Base-by-base conservation (phyloP, 1,140 invertebrate genomes). In the Brachionus plicatilis region DNA sequence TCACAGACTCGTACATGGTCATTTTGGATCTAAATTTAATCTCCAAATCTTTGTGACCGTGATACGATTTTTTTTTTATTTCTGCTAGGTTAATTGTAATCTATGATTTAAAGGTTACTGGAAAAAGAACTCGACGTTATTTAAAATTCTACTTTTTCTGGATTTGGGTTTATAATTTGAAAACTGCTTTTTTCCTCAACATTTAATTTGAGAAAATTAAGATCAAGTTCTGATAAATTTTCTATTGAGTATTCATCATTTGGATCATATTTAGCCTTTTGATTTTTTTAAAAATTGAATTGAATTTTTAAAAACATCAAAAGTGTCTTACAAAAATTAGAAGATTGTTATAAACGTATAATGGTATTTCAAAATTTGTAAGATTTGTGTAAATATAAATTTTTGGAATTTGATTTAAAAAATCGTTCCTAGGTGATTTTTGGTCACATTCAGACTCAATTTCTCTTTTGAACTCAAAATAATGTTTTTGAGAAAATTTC, bases 351-450 rank as follows among this genome's bases (percentile, higher is more conserved):
- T 65, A 65, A 65, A 82, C 37, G 12, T 20, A 45, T 24, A 82
- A 37, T 24, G 79, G 79, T 43, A 82, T 82, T 60, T 82, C 65
- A 68, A 82, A 82, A 65, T 82, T 82, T 9, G 79, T 82, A 14
- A 82, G 37, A 82, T 82, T 82, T 43, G 50, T 82, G 47, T 33
- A 76, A 20, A 76, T 27, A 50, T 24, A 14, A 20, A 76, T 76
- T 27, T 76, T 76, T 50, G 72, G 43, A 50, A 50, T 20, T 50
- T 12, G 43, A 12, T 20, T 50, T 1, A 76, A 76, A 50, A 50
- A 47, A 50, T 76, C 17, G 14, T 50, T 50, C 6, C 14, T 43
- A 17, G 33, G 1, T 68, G 11, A 68, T 1, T 68, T 68, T 29
- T 68, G 17, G 5, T 33, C n/a, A n/a, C 3, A 41, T 68, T 17